Conservation (phyloP, 2,797 vertebrate species). For the Poecilia gillii region DNA sequence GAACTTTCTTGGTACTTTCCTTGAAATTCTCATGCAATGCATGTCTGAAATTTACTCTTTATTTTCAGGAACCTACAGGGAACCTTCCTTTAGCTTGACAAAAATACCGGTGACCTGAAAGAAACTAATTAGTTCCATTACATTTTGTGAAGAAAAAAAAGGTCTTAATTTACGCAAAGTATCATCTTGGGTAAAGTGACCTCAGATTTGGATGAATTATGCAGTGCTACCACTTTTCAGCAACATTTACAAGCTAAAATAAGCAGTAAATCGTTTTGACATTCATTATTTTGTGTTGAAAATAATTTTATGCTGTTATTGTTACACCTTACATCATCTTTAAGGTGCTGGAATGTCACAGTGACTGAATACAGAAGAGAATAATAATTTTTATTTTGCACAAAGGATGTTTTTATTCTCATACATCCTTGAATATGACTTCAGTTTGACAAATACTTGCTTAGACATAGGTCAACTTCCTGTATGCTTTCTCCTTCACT, state of each 20-base stretch:
- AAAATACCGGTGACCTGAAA: not conserved
- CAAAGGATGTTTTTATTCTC: slow-evolving; percentile 16
- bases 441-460: slow-evolving; percentile 70
- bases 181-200: not conserved
- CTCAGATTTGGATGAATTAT: not conserved
- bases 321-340: slow-evolving; percentile 36
- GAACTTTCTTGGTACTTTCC: not conserved
- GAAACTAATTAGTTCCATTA: not conserved
- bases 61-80: not conserved
- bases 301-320: not conserved
- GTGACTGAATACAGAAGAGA: slow-evolving; percentile 3
- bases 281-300: not conserved
- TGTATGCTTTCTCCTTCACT: slow-evolving; percentile 70
- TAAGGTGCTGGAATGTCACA: slow-evolving; percentile 43
- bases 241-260: not conserved
- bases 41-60: not conserved
- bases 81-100: not conserved
- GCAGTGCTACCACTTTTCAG: not conserved
- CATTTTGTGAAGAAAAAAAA: not conserved
- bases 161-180: not conserved
- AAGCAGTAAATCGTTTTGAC: slow-evolving; percentile 27
- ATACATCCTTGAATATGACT: slow-evolving; percentile 17
- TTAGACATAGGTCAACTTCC: slow-evolving; percentile 71
- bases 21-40: not conserved
- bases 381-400: slow-evolving; percentile 21